Base-by-base conservation (phyloP, 2,797 vertebrate species). In the Ptychobarbus kaznakovi region DNA sequence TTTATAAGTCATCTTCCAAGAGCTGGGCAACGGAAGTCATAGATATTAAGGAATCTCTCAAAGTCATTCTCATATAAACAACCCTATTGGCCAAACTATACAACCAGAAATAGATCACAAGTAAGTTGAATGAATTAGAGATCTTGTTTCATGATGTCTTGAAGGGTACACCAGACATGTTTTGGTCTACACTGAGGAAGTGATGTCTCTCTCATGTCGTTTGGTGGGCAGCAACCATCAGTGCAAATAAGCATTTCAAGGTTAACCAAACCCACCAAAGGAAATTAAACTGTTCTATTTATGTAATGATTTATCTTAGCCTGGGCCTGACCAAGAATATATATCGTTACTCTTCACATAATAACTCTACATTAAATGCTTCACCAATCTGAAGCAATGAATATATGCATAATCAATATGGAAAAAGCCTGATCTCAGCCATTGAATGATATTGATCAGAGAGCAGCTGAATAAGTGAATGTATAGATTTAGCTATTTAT, bases 401-500 rank as follows among this genome's bases (percentile, higher is more conserved):
- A 76, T 82, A 86, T 81, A 86, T 68, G 58, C 80, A 74, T 86
- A 85, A 91, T 90, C 86, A 77, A 81, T 88, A 89, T 38, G 70
- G 80, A 74, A 80, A 86, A 86, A 28, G 82, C 72, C 76, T 83
- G 86, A 87, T 88, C 72, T 86, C 70, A 86, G 72, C 56, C 84
- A 90, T 90, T 84, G 88, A 91, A 69, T 74, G 9, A 76, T 88
- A 90, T 90, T 87, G 89, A 91, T 88, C 58, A 38, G 72, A 65
- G 82, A 61, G 44, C 61, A 77, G 28, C 73, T 51, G 76, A 63
- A 76, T 49, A 84, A 84, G 73, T 44, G 51, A 73, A 75, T 35
- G 80, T 81, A 91, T 85, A 83, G 87, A 88, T 86, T 87, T 84
- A 80, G 84, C 86, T 73, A 84, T 89, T 84, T 80, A 85, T 84